These are phyloP conservation scores for Galerucella nymphaeae DNA, from an alignment of 2,888 invertebrate species.

Conservation along the genomic window DNA sequence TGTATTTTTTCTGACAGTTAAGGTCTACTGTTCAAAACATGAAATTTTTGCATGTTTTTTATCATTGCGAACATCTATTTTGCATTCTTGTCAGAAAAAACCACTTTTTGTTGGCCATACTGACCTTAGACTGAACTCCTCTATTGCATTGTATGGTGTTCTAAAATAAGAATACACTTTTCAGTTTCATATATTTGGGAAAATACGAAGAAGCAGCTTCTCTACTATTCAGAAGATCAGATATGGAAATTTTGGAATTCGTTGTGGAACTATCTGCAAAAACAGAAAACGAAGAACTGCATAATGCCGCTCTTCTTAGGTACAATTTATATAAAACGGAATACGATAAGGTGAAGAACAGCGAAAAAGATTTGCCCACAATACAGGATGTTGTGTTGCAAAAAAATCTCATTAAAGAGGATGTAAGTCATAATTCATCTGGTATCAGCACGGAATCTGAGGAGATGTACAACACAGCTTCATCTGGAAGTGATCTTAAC, in stretches of 20 bases:
- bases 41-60: no score
- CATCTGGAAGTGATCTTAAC: background rate
- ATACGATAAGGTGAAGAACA: background rate
- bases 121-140: no score
- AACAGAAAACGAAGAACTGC: slow-evolving; percentile 62
- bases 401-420: background rate
- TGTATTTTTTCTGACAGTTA: no score
- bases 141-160: background rate
- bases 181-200: slow-evolving; percentile 71
- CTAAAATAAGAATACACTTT: slow-evolving; percentile 20
- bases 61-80: no score
- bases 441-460: background rate
- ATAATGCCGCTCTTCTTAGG: slow-evolving; percentile 45
- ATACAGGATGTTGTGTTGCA: slow-evolving; percentile 15
- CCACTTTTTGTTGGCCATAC: no score
- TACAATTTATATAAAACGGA: slow-evolving; percentile 43
- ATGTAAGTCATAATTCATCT: background rate
- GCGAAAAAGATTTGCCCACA: slow-evolving; percentile 6
- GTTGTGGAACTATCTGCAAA: slow-evolving; percentile 72
- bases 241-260: slow-evolving; percentile 68
- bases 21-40: no score
- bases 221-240: slow-evolving; percentile 68
- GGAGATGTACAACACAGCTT: background rate
- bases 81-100: no score
- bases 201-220: slow-evolving; percentile 73